Evolutionary conservation across 35 echinoderm and acorn worm genomes (phyloP), one percentile per base, ranked within the genome.

Genomic region (Ophioderma brevispina): DNA sequence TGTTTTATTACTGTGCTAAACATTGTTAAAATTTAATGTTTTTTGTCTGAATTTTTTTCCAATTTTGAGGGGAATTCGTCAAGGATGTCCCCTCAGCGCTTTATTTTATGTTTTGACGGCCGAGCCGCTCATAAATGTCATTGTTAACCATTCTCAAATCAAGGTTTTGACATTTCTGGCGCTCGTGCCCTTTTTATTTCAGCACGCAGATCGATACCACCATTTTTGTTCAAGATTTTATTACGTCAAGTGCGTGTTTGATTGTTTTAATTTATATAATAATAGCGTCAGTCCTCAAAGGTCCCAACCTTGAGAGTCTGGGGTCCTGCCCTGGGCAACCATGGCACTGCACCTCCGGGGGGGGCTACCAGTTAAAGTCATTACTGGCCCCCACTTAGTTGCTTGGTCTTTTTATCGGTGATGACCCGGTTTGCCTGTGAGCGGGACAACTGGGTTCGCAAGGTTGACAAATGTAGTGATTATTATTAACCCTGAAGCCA

Each of bases 201-300:
- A 85, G 75, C 84, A 92, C 13, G 90, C 90, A 25, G 90, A 92
- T n/a, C 31, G 90, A 86, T 64, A 38, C 81, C 40, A 84, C 39
- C 25, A 8, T 55, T 15, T 50, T 84, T 46, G 32, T 84, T 32
- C 13, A 30, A 32, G 41, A 84, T 34, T 23, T 0, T 31, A 31
- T 31, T 84, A 39, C 1, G 49, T 84, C 0, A 1, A 33, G 0
- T 1, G 34, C 4, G 35, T 40, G 49, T 84, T 84, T 33, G 3
- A 59, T 17, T 1, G 25, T 23, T 35, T 84, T 33, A 37, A 55
- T 23, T 55, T 28, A 31, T 84, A 84, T 19, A 34, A 32, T 10
- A 25, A 37, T n/a, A 4, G 46, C 81, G 0, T 84, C 81, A 1
- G n/a, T 39, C 30, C 0, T 34, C 81, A 0, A 59, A 84, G 34